These are phyloP conservation scores for Acheta domesticus DNA, from an alignment of 2,888 invertebrate genomes.

Conservation along the genomic window DNA sequence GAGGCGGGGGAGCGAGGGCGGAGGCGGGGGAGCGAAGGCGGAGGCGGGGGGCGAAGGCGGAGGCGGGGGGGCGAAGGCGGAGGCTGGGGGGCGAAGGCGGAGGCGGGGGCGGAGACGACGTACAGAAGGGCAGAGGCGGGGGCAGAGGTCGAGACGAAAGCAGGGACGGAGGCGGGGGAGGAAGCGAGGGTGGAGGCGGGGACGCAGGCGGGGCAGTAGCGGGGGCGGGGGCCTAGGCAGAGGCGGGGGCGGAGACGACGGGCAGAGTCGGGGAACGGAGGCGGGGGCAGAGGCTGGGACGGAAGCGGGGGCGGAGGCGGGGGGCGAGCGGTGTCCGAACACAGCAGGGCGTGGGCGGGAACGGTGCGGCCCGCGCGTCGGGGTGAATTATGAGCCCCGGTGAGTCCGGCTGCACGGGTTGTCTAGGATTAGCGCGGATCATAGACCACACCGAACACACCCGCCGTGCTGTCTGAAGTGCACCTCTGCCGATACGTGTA, in stretches of 20 bases:
- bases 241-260: background rate
- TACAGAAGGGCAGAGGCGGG: too few species aligned
- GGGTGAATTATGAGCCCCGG: background rate
- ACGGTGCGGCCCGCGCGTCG: background rate
- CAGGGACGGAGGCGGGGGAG: too few species aligned
- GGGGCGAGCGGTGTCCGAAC: background rate
- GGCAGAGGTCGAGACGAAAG: too few species aligned
- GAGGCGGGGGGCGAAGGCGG: too few species aligned
- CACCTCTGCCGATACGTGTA: background rate
- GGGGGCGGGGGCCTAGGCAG: background rate
- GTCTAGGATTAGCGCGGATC: background rate
- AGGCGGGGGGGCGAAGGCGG: too few species aligned
- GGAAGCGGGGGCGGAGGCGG: background rate
- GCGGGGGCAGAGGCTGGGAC: background rate
- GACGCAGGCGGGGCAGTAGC: background rate
- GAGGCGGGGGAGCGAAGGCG: too few species aligned
- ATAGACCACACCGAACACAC: conserved; percentile 1
- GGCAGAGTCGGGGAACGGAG: background rate
- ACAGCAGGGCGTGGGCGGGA: background rate
- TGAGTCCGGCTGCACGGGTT: background rate
- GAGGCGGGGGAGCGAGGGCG: too few species aligned
- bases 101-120: too few species aligned
- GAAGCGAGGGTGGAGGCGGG: too few species aligned
- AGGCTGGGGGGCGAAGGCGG: too few species aligned
- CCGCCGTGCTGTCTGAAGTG: background rate